A percentile compares a stretch with the other conserved stretches of the same genome.
Conservation (phyloP, 2,888 invertebrate species). For the Siphlonurus alternatus region DNA sequence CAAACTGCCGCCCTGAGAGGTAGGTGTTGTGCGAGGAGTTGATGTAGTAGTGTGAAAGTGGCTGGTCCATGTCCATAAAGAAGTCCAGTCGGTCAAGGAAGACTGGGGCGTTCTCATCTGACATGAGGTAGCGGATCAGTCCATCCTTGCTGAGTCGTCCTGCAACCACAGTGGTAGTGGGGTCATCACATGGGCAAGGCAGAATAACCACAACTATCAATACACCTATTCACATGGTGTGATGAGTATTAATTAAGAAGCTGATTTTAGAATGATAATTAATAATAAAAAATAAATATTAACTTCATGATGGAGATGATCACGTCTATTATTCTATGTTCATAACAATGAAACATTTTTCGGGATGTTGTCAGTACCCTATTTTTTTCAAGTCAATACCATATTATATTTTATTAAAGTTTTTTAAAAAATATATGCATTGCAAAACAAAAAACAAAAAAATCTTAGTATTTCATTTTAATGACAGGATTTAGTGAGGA, state of each 20-base stretch:
- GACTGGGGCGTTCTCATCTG: constrained; percentile 98
- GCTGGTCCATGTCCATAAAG: constrained; percentile 98
- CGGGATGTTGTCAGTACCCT: too few species aligned
- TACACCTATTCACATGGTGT: constrained; percentile 2
- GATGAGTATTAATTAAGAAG: constrained; percentile 3
- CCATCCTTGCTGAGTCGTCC: constrained; percentile 85
- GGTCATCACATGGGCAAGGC: neutral
- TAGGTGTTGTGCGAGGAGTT: constrained; percentile 98
- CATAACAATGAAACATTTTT: too few species aligned
- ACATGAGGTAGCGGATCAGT: constrained; percentile 92
- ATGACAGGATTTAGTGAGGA: too few species aligned
- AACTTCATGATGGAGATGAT: too few species aligned
- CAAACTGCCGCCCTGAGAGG: constrained; percentile 87
- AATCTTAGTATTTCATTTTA: too few species aligned
- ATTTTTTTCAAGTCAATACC: too few species aligned
- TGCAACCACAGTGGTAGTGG: constrained; percentile 25
- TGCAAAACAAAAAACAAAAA: too few species aligned
- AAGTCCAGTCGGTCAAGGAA: constrained; percentile 95
- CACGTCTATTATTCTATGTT: too few species aligned
- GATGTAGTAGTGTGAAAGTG: constrained; percentile 95
- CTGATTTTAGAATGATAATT: constrained; percentile 1
- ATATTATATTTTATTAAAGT: too few species aligned
- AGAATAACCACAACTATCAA: constrained; percentile 6
- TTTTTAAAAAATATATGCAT: too few species aligned
- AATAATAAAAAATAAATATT: too few species aligned